Evolutionary conservation across 2,113 vertebrate genomes (phyloP).

Genomic region (Phoenicopterus ruber): DNA sequence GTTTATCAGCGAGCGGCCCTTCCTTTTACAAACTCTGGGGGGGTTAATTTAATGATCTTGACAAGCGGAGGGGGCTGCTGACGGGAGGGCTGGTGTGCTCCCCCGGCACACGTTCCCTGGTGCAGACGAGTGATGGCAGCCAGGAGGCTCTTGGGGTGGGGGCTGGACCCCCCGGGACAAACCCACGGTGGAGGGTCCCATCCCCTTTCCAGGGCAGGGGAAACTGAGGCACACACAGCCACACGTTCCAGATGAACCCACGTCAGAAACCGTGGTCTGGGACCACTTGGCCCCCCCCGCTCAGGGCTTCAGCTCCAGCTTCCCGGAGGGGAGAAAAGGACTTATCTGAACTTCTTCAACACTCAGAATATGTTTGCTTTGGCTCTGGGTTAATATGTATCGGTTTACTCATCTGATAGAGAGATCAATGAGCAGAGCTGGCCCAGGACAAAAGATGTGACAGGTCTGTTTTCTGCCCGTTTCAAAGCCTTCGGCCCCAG

Average conservation of each 20-base stretch:
- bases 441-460: not conserved
- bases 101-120: not conserved
- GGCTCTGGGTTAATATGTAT: not conserved
- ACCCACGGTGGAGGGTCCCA: rapidly evolving
- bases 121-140: rapidly evolving
- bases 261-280: not conserved
- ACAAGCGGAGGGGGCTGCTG: not conserved
- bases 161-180: rapidly evolving
- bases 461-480: not conserved
- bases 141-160: not conserved
- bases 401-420: slow-evolving; percentile 3
- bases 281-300: not conserved
- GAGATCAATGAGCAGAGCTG: slow-evolving; percentile 8
- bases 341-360: not conserved
- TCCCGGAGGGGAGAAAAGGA: not conserved
- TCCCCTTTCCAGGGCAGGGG: not conserved
- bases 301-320: not conserved
- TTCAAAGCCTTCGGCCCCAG: not conserved
- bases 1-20: not conserved
- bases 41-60: not conserved
- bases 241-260: rapidly evolving
- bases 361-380: not conserved
- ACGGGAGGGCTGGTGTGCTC: rapidly evolving
- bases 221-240: not conserved
- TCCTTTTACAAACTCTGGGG: not conserved